Evolutionary conservation across 2,113 vertebrate species (phyloP), one percentile per base, ranked within the genome.

Genomic region (Fukomys damarensis): DNA sequence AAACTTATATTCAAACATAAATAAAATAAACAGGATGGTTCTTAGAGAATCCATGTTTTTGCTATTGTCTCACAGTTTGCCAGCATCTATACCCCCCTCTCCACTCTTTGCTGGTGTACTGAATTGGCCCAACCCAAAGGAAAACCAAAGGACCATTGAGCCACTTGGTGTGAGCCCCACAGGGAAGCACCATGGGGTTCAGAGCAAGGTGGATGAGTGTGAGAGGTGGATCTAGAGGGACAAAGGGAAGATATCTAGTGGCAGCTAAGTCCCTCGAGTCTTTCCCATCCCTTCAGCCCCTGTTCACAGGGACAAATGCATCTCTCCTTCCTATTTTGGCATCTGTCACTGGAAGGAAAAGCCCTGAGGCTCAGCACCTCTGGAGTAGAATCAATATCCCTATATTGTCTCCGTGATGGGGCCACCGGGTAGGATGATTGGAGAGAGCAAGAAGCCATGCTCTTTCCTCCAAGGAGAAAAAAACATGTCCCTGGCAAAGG

Each of bases 401-500:
- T 35, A 20, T 86, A 7, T 4, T 80, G 82, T 82, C 59, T 52
- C 5, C 35, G 86, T 41, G 59, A 35, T 76, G 65, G 56, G 38
- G 38, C 85, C 30, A 54, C 74, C 66, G 94, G 65, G 49, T 76
- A 7, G 46, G 26, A 32, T 43, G 74, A 82, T 19, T 14, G 49
- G 49, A 89, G 77, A 86, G 59, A 74, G 30, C 17, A 32, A 91
- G 86, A 68, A 97, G 70, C 66, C 72, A 19, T 1, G 46, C 10
- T 83, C 52, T 84, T 72, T 59, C 22, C 30, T 22, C 54, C 13
- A 20, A 30, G 30, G 38, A 58, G 32, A 59, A 35, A 91, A 72
- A 88, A 96, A 35, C 86, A 93, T n/a, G 61, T 52, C 80, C 26
- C 30, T 86, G 63, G 80, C 76, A 89, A 68, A 84, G 74, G n/a